These are phyloP conservation scores for Poecilia latipinna DNA, from an alignment of 2,113 vertebrate species.

Conservation along the genomic window DNA sequence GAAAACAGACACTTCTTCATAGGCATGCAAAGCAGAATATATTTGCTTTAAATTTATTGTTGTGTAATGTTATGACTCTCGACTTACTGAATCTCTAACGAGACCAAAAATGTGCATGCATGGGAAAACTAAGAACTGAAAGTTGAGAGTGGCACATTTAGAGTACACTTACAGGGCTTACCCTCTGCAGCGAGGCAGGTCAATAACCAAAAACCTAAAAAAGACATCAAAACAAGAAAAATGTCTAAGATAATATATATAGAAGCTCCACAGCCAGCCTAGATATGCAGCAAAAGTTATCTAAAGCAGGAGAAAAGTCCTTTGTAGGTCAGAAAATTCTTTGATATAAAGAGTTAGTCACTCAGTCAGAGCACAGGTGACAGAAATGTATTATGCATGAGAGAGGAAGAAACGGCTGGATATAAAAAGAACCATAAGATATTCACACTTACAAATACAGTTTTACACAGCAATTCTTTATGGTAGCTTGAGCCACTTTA, in stretches of 20 bases:
- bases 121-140: neutral
- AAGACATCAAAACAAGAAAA: constrained; percentile 2
- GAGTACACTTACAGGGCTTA: too few species aligned
- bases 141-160: neutral
- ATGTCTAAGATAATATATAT: neutral
- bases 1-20: neutral
- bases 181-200: neutral
- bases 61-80: neutral
- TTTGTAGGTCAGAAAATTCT: constrained; percentile 64
- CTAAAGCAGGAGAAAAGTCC: constrained; percentile 30
- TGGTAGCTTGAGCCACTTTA: constrained; percentile 40
- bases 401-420: constrained; percentile 49
- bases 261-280: neutral
- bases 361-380: constrained; percentile 76
- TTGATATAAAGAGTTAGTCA: constrained; percentile 67
- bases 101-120: neutral
- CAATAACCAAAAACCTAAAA: constrained; percentile 5
- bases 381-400: constrained; percentile 76
- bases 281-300: constrained; percentile 6
- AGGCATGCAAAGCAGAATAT: neutral
- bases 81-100: neutral
- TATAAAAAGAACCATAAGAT: constrained; percentile 74
- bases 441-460: constrained; percentile 67
- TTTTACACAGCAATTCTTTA: constrained; percentile 46
- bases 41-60: neutral